Evolutionary conservation across 2,113 vertebrate species (phyloP).

Genomic region (Onychostruthus taczanowskii): DNA sequence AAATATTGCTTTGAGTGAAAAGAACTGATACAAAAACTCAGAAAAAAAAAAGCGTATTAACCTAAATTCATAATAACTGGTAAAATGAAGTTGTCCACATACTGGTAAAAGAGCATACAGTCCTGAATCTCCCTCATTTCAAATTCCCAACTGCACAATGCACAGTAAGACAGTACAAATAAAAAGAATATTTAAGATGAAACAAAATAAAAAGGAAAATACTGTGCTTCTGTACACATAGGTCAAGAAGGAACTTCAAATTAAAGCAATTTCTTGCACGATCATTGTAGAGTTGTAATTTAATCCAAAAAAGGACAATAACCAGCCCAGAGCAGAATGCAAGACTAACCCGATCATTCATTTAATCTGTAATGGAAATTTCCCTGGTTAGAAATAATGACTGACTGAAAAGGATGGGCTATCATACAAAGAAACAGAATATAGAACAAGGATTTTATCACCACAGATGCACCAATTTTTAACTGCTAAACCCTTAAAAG

Average conservation of each 20-base stretch:
- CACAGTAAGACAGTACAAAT: not conserved
- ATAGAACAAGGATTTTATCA: conserved; percentile 50
- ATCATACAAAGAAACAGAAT: conserved; percentile 19
- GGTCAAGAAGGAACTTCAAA: not conserved
- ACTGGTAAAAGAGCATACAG: not conserved
- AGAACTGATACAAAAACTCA: not conserved
- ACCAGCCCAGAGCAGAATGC: not conserved
- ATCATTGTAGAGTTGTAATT: not conserved
- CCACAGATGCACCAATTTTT: conserved; percentile 42
- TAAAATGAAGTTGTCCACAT: not conserved
- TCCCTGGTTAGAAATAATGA: conserved; percentile 28
- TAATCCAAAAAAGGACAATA: not conserved
- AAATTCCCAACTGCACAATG: not conserved
- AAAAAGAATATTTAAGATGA: not conserved
- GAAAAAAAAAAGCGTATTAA: not conserved
- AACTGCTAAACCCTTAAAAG: conserved; percentile 45
- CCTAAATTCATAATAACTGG: not conserved
- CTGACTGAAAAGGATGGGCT: not conserved
- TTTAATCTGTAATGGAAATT: conserved; percentile 40
- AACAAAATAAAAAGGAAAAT: not conserved
- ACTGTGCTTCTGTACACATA: not conserved
- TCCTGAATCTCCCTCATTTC: not conserved
- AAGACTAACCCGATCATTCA: not conserved
- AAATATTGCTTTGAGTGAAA: not conserved
- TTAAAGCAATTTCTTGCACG: not conserved